Evolutionary conservation across 2,797 vertebrate genomes (phyloP), one percentile per base, ranked within the genome.

Genomic region (Clarias platycephalus): DNA sequence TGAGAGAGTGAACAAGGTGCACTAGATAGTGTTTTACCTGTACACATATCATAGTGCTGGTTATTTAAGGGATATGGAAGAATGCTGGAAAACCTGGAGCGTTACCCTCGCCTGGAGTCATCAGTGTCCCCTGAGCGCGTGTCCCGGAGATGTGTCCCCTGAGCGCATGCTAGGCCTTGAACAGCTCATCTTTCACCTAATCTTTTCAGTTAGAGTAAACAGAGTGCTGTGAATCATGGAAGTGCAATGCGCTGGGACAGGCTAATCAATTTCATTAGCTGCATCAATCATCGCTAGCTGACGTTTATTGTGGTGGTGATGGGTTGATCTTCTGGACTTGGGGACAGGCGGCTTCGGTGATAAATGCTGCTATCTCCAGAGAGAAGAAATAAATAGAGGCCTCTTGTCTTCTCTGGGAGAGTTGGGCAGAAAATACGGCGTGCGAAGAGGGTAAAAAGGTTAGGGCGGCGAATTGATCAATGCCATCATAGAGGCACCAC

Each of bases 221-320:
- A 93, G 93, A 93, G 91, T 74, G 90, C 90, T 49, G 90, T 95
- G 93, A 95, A 95, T 96, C 96, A 95, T 90, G 87, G 68, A 71
- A 74, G 88, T 91, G 90, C 84, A 92, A 86, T 90, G 89, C 89
- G 87, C 91, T 75, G 84, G 87, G 91, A 94, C 95, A 94, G 94
- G 94, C 95, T 97, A 96, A 99, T 98, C 97, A 96, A 97, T 97
- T 96, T 96, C 95, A 96, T 95, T 94, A 96, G 96, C 93, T 93
- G 91, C 95, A 96, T 98, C 96, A 97, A 97, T 98, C 97, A 97
- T 91, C 92, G 85, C 92, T 89, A 92, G 92, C 91, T 96, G 97
- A 97, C 97, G 90, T 98, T 98, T 98, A 99, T 97, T 95, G 92
- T 94, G 90, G 92, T 93, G 93, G 86, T 94, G 96, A 96, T 97